Evolutionary conservation across 1,140 invertebrate genomes (phyloP), one percentile per base, ranked within the genome.

Genomic region (Leptinotarsa texana): DNA sequence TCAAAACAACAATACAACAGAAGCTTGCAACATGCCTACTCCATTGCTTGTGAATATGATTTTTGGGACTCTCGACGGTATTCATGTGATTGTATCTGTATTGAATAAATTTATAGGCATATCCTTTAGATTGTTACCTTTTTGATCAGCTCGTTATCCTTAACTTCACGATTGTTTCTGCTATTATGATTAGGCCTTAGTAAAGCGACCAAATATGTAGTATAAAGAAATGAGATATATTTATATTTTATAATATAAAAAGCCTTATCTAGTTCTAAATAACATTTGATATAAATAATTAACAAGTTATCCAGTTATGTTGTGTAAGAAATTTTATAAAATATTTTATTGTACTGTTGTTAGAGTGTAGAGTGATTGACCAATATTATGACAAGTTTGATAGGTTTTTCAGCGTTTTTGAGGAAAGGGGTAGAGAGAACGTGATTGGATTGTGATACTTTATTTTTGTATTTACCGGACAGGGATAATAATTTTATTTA

Each of bases 381-480:
- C 71, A 72, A 70, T 74, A 61, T 70, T 49, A 67, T 74, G 68
- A 65, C 66, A 70, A 72, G 57, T 48, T 75, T 75, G 63, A 65
- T 61, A 73, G 33, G 42, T 70, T 67, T 70, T 73, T 65, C 24
- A 73, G 66, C 49, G 51, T 42, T 72, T 63, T 48, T 63, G 51
- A 61, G 24, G 8, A 69, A 42, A 63, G 62, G 49, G 21, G 69
- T 63, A 72, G 68, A 74, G 63, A 77, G 33, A 42, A 42, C 33
- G 73, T 80, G 79, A 80, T 75, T 76, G 77, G 79, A 76, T 75
- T 80, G 79, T 82, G 79, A 80, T 80, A 80, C 73, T 78, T 81
- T 82, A 80, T 80, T 82, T 82, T 82, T 82, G 65, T 82, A 80
- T 67, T 61, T 75, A 79, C 74, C 75, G 79, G 68, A 79, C 71